These are phyloP conservation scores for Falco columbarius DNA, from an alignment of 2,797 vertebrate genomes.

Conservation along the genomic window DNA sequence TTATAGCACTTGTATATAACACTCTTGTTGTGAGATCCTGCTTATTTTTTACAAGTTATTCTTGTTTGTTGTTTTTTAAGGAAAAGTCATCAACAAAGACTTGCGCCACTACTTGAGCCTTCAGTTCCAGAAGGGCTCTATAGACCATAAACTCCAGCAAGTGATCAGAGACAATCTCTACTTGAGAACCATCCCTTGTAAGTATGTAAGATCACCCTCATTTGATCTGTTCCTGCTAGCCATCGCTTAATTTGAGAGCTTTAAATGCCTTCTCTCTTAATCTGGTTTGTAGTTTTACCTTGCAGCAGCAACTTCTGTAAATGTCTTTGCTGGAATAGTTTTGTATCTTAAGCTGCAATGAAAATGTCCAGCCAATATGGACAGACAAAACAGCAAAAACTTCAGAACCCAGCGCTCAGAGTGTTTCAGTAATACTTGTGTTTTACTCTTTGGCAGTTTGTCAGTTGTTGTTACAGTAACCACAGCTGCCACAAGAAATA, in stretches of 20 bases:
- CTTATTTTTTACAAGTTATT: not conserved
- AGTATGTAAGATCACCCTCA: conserved; percentile 76
- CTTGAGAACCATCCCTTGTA: conserved; percentile 97
- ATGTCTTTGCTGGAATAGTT: not conserved
- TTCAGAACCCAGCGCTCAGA: not conserved
- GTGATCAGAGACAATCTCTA: conserved; percentile 99
- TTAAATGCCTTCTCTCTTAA: not conserved
- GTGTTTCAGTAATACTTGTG: not conserved
- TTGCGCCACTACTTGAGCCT: conserved; percentile 97
- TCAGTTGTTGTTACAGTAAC: not conserved
- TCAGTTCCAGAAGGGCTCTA: conserved; percentile 98
- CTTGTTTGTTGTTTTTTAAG: conserved; percentile 71
- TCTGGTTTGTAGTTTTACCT: not conserved
- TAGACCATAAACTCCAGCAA: conserved; percentile 99
- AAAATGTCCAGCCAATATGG: not conserved
- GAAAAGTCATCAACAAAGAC: conserved; percentile 97
- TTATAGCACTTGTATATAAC: not conserved
- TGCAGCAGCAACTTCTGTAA: not conserved
- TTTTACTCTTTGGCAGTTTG: not conserved
- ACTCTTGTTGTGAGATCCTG: not conserved
- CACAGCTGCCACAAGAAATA: not conserved
- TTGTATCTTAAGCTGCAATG: not conserved
- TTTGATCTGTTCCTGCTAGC: not conserved
- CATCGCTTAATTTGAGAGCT: not conserved
- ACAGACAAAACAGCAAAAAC: not conserved